phyloP scores from a whole-genome alignment of 2,888 invertebrate genomes.

The Ornithoptera alexandrae region DNA sequence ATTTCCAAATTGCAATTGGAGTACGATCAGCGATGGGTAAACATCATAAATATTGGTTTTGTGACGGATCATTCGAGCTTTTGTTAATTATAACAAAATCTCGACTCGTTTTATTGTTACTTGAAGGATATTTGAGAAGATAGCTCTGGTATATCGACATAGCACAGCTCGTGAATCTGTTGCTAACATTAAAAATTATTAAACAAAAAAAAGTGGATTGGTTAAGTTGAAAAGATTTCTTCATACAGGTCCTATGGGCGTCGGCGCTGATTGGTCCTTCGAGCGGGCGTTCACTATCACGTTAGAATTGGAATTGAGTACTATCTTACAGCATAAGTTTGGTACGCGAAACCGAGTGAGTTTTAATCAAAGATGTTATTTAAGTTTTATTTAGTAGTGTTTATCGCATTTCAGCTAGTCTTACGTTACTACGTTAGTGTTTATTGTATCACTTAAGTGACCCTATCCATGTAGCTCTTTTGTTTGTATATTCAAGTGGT shows the following conservation, averaged over 20 bases:
- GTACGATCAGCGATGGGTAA: not conserved
- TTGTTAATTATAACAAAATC: not conserved
- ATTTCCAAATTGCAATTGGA: not conserved
- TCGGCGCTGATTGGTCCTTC: constrained; percentile 46
- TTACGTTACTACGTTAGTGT: constrained; percentile 74
- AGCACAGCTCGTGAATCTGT: not conserved
- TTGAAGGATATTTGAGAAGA: not conserved
- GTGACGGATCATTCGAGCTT: too few relatives aligned
- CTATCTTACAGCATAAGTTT: constrained; percentile 64
- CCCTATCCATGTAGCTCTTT: constrained; percentile 59
- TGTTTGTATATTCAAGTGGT: constrained; percentile 73
- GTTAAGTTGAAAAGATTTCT: not conserved
- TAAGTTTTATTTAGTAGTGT: constrained; percentile 75
- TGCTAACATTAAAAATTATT: not conserved
- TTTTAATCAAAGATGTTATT: constrained; percentile 79
- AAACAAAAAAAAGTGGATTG: not conserved
- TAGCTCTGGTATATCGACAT: not conserved
- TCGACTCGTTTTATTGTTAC: not conserved
- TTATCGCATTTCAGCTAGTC: constrained; percentile 79
- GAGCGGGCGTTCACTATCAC: constrained; percentile 57
- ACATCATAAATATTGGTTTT: not conserved
- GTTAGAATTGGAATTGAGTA: constrained; percentile 72
- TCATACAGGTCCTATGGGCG: not conserved
- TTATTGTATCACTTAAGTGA: constrained; percentile 65
- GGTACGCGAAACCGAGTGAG: constrained; percentile 70